Evolutionary conservation across 2,888 invertebrate genomes (phyloP).

Genomic region (Cepaea hortensis): DNA sequence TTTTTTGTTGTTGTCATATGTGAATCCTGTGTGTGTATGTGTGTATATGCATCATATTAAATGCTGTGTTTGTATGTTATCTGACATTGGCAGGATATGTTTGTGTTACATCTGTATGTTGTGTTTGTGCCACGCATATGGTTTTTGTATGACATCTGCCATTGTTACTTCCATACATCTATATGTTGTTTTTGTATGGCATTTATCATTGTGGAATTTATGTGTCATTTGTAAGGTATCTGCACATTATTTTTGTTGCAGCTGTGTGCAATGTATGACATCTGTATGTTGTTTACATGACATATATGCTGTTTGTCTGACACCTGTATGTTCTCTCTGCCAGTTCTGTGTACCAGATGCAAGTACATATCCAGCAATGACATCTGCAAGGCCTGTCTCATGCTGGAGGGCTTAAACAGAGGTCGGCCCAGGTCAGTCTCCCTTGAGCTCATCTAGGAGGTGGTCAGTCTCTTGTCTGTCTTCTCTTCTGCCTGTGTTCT

Average conservation of each 20-base stretch:
- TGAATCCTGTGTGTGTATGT: too few species aligned
- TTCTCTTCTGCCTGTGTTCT: background rate
- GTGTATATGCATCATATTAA: too few species aligned
- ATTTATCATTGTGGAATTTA: background rate
- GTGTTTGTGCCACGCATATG: too few species aligned
- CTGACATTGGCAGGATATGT: too few species aligned
- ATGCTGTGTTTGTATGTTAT: too few species aligned
- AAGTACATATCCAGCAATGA: constrained; percentile 90
- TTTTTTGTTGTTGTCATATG: too few species aligned
- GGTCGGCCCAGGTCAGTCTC: constrained; percentile 90
- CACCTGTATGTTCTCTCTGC: constrained; percentile 15
- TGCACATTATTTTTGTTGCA: background rate
- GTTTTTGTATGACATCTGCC: too few species aligned
- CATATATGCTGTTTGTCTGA: background rate
- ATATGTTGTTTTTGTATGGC: too few species aligned
- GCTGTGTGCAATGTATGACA: background rate
- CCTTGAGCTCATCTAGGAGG: too few species aligned
- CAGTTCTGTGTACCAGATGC: constrained; percentile 85
- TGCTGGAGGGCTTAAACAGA: constrained; percentile 93
- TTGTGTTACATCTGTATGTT: too few species aligned
- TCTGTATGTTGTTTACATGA: background rate
- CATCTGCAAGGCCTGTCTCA: constrained; percentile 96
- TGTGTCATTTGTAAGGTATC: background rate
- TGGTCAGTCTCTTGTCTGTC: too few species aligned
- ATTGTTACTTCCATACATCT: too few species aligned